Evolutionary conservation across 2,888 invertebrate genomes (phyloP), one percentile per base, ranked within the genome.

Genomic region (Epirrita christyi): DNA sequence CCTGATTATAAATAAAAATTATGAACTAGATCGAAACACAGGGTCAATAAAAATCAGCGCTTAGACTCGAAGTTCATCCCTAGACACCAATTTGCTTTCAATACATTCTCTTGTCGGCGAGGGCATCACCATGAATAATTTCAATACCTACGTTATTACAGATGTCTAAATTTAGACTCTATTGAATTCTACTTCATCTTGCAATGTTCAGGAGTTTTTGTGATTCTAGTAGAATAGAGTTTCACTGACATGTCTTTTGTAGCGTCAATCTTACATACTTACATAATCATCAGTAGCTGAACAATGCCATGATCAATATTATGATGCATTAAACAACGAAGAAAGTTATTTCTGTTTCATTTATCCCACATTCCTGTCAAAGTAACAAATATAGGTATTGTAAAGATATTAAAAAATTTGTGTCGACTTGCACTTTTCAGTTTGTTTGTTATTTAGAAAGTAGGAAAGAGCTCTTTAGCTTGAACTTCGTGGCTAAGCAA

Each of bases 301-400:
- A 71, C 73, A 32, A 80, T 81, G 77, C 83, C 82, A 83, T 80
- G 75, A 79, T 47, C 51, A 45, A 49, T 43, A 54, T 21, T 55
- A 55, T 50, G 79, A 84, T 80, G 80, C 81, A 87, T 82, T 86
- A 87, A 87, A 87, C 86, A 88, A 87, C 87, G 86, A 88, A 85
- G 68, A 80, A 80, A 77, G 57, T 63, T 37, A 53, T 44, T 42
- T 36, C 64, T 61, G 64, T 64, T 72, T 76, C 71, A 62, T 69
- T 73, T 49, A 15, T 32, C 32, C 15, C 42, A 32, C 10, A 21
- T 5, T n/a, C 29, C 36, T 36, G 4, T 36, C n/a, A 4, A 11
- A 36, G 5, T 1, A 6, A 36, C n/a, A 8, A 32, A 10, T 32
- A 10, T 32, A 32, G 0, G 8, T n/a, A n/a, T n/a, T n/a, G n/a